A percentile compares a stretch with the other conserved stretches of the same genome.
Conservation (phyloP, 2,888 invertebrate genomes). For the Conchocele bisecta region DNA sequence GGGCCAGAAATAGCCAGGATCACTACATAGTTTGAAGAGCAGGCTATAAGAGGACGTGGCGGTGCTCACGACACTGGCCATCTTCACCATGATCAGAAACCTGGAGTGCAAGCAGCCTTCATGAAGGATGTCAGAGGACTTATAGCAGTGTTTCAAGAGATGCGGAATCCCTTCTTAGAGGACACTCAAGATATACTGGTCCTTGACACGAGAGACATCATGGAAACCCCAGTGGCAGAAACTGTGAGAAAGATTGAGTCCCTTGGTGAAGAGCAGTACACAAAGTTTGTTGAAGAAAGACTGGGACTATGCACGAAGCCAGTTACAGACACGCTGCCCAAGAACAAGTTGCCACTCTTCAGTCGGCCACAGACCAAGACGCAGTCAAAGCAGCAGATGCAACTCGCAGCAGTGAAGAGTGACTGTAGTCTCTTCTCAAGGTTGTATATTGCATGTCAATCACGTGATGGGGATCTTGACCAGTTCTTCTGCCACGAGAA, state of each 20-base stretch:
- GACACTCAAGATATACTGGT: constrained; percentile 7
- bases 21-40: no score
- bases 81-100: no score
- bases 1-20: no score
- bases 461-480: no score
- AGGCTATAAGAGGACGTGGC: no score
- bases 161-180: constrained; percentile 18
- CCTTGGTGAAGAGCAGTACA: background rate
- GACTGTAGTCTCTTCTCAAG: background rate
- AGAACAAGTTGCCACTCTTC: background rate
- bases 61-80: no score
- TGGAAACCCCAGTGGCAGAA: background rate
- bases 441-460: no score
- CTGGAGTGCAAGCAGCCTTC: no score
- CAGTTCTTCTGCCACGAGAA: background rate
- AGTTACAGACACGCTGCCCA: background rate
- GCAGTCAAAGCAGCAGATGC: background rate
- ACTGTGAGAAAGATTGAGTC: constrained; percentile 2
- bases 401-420: background rate
- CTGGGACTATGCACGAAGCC: background rate
- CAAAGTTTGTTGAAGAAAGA: background rate
- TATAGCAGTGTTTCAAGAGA: background rate
- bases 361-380: background rate
- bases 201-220: constrained; percentile 10
- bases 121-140: background rate